Conservation (phyloP, 2,797 vertebrate genomes). For the Sebastes hubbsi region DNA sequence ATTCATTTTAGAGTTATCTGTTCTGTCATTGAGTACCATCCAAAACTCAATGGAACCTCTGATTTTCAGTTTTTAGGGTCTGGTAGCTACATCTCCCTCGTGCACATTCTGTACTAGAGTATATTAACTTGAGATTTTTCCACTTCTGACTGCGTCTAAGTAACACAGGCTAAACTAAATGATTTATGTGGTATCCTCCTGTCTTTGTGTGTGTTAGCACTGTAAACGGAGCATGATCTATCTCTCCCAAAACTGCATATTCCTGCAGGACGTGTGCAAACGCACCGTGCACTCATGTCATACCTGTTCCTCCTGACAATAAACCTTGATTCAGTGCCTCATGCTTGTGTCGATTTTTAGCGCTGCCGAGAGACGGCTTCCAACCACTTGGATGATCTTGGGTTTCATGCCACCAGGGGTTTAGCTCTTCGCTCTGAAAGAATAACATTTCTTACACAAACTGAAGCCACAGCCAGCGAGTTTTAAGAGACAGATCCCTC, state of each 20-base stretch:
- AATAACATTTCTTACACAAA: slow-evolving; percentile 52
- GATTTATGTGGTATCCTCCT: slow-evolving; percentile 37
- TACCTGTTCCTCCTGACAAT: slow-evolving; percentile 51
- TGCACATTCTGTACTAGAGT: not conserved
- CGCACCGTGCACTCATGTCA: slow-evolving; percentile 19
- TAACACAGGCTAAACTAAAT: slow-evolving; percentile 22
- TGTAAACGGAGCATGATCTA: slow-evolving; percentile 57
- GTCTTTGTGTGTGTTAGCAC: slow-evolving; percentile 41
- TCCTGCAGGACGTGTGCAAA: slow-evolving; percentile 27
- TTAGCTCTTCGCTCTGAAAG: slow-evolving; percentile 55
- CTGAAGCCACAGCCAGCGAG: slow-evolving; percentile 29
- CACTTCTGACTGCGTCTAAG: slow-evolving; percentile 11
- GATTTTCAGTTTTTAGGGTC: slow-evolving; percentile 48
- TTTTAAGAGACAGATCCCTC: slow-evolving; percentile 32
- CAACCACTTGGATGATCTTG: slow-evolving; percentile 53
- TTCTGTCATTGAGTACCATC: slow-evolving; percentile 2
- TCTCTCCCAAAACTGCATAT: slow-evolving; percentile 24
- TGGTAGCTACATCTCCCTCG: slow-evolving; percentile 21
- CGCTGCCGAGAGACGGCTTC: slow-evolving; percentile 57
- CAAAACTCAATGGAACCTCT: slow-evolving; percentile 45
- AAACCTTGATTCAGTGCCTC: slow-evolving; percentile 44
- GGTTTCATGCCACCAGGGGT: slow-evolving; percentile 61
- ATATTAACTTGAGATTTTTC: slow-evolving; percentile 23
- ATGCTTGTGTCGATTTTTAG: slow-evolving; percentile 35
- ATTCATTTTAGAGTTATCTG: slow-evolving; percentile 50